phyloP scores from a whole-genome alignment of 2,113 vertebrate species.

The Catagonus wagneri region DNA sequence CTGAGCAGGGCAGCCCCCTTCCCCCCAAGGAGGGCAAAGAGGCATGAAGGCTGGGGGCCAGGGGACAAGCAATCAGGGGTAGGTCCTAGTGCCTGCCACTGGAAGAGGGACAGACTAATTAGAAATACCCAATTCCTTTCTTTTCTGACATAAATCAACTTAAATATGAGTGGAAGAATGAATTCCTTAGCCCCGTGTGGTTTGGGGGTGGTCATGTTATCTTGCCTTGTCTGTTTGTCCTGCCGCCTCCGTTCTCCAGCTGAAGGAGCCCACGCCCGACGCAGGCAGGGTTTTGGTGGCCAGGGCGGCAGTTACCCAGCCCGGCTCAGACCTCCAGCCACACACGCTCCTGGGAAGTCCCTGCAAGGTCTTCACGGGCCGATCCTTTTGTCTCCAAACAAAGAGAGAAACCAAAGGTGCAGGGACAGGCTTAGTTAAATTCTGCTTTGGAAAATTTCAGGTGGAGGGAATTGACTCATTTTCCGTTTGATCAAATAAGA shows the following conservation, averaged over 20 bases:
- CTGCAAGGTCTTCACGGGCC: fast-evolving
- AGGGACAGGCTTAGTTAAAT: not conserved
- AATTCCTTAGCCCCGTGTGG: not conserved
- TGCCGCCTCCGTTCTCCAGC: not conserved
- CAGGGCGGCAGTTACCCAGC: fast-evolving
- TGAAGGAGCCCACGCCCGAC: not conserved
- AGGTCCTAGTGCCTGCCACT: fast-evolving
- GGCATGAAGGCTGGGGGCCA: fast-evolving
- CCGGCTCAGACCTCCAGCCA: not conserved
- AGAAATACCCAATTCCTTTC: not conserved
- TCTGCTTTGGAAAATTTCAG: not conserved
- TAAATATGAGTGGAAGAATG: not conserved
- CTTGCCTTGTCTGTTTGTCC: not conserved
- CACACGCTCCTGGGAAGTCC: fast-evolving
- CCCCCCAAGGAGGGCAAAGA: not conserved
- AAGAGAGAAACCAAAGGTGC: not conserved
- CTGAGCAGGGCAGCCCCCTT: not conserved
- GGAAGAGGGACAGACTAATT: not conserved
- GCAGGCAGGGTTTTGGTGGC: not conserved
- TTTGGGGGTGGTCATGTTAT: not conserved
- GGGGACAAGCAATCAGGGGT: fast-evolving
- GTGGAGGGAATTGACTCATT: not conserved
- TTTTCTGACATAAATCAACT: not conserved
- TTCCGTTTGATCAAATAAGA: not conserved
- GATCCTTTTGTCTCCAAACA: not conserved